These are phyloP conservation scores for Aspidiotus destructor DNA, from an alignment of 2,888 invertebrate species.

Conservation along the genomic window DNA sequence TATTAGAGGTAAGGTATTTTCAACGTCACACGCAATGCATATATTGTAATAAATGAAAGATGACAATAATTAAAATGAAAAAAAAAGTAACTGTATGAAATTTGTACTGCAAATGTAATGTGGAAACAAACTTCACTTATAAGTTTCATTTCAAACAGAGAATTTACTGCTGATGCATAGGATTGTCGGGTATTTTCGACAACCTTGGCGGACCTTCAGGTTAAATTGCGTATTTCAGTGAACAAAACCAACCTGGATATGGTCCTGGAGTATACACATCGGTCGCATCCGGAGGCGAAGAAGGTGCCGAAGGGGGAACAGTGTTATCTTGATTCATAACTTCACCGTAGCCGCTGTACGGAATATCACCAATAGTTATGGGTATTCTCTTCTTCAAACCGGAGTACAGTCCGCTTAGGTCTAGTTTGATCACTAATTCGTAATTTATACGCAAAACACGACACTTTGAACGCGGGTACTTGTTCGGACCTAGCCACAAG, in stretches of 20 bases:
- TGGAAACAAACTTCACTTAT: no score
- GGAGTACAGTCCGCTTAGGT: slow-evolving; percentile 26
- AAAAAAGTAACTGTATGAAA: no score
- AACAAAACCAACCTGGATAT: background rate
- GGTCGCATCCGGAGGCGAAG: background rate
- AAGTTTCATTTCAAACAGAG: no score
- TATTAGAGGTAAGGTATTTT: no score
- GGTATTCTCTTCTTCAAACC: slow-evolving; percentile 29
- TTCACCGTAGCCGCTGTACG: slow-evolving; percentile 30
- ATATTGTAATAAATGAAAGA: no score
- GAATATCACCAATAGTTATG: slow-evolving; percentile 34
- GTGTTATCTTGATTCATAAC: background rate
- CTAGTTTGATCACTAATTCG: slow-evolving; percentile 31
- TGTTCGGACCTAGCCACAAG: slow-evolving; percentile 29
- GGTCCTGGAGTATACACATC: background rate
- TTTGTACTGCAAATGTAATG: no score
- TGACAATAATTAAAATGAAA: no score
- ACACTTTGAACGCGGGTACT: slow-evolving; percentile 30
- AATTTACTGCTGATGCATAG: no score
- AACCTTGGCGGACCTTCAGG: no score
- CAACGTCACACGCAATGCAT: no score
- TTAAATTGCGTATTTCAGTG: background rate
- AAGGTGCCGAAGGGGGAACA: no score
- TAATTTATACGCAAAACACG: slow-evolving; percentile 31
- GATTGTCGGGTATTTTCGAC: no score